phyloP scores from a whole-genome alignment of 2,113 vertebrate genomes.

The Muscicapa adusta region DNA sequence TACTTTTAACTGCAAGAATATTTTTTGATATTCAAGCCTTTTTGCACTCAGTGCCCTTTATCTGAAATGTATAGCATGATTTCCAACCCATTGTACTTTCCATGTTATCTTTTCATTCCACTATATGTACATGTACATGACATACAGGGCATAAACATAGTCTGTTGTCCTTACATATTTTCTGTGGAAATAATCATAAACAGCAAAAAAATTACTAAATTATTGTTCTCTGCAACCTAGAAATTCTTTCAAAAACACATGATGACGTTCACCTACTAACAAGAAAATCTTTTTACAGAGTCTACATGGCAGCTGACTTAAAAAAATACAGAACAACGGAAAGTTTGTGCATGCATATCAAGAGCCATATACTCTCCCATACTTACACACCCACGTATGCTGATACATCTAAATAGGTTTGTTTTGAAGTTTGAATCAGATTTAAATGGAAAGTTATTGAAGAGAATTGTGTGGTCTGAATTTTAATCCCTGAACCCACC shows the following conservation, averaged over 20 bases:
- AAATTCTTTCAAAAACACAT: background rate
- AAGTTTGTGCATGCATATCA: background rate
- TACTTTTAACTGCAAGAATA: background rate
- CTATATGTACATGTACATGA: background rate
- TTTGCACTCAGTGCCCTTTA: background rate
- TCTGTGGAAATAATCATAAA: background rate
- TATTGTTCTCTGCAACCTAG: background rate
- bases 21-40: background rate
- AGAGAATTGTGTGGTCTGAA: constrained; percentile 65
- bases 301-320: background rate
- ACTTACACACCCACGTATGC: background rate
- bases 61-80: background rate
- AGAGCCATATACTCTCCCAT: background rate
- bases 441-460: constrained; percentile 60
- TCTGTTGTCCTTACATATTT: background rate
- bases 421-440: constrained; percentile 70
- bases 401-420: constrained; percentile 42
- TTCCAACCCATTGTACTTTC: background rate
- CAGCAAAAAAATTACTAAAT: background rate
- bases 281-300: background rate
- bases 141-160: background rate
- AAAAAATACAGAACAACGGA: background rate
- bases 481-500: constrained; percentile 77
- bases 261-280: background rate
- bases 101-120: background rate